Evolutionary conservation across 1,140 invertebrate species (phyloP), one percentile per base, ranked within the genome.

Genomic region (Pinna nobilis): DNA sequence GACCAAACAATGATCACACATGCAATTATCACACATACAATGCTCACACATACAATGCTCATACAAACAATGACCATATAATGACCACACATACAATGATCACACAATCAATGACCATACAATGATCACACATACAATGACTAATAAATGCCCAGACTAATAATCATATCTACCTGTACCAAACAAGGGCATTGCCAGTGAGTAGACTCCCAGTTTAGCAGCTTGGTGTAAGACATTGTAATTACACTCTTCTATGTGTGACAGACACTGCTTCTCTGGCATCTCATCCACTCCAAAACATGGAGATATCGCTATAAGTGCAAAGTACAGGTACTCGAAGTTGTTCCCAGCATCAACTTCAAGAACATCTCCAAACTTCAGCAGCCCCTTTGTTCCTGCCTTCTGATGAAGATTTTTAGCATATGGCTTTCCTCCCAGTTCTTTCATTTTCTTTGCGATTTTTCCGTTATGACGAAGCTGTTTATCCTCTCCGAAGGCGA

Each of bases 171-270:
- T 57, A 67, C 71, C 63, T 63, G 71, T 41, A 15, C 55, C 64
- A 32, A 74, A 23, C n/a, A 74, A 66, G 13, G 71, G 64, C 15
- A 74, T 57, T 9, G 71, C 71, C 5, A 74, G 37, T 7, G 32
- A 61, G 18, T 50, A 50, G 2, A 68, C 33, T 1, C 25, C 32
- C n/a, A n/a, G 7, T 6, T 33, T 44, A 44, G 5, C 35, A 33
- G 61, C 64, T 51, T 67, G 39, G 0, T 41, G 53, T 4, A 74
- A 68, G 11, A 74, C 9, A 20, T 68, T 67, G 20, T 32, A 6
- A 23, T 60, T 35, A 53, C 71, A 74, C 7, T 23, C 18, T 15
- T 15, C 30, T 1, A 74, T 30, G 13, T 32, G 37, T 30, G 50
- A 20, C 20, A 51, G 18, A 23, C 55, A 74, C 33, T 44, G 15